These are phyloP conservation scores for Megaptera novaeangliae DNA, from an alignment of 2,113 vertebrate genomes.

Conservation along the genomic window DNA sequence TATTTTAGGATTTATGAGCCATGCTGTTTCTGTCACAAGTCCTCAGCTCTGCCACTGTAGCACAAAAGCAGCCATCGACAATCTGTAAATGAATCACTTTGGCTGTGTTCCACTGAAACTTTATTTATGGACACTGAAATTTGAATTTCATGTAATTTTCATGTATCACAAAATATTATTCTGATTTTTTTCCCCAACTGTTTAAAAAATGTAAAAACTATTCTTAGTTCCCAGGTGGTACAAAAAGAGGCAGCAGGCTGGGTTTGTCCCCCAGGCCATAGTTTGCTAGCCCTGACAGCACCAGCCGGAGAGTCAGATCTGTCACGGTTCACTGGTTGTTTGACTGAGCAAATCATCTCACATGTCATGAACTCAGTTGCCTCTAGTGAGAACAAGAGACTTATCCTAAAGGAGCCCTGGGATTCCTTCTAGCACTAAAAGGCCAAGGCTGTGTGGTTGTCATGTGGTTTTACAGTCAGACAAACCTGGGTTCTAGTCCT, in stretches of 20 bases:
- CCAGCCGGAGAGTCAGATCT: not conserved
- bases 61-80: not conserved
- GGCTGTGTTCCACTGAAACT: not conserved
- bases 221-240: not conserved
- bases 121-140: constrained; percentile 38
- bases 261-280: not conserved
- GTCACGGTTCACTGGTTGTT: not conserved
- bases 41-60: not conserved
- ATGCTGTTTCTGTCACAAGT: not conserved
- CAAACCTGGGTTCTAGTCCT: not conserved
- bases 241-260: not conserved
- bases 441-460: not conserved
- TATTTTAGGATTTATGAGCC: not conserved
- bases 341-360: not conserved
- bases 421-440: not conserved
- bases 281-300: not conserved
- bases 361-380: not conserved
- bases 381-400: not conserved
- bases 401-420: not conserved
- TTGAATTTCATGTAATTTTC: constrained; percentile 62
- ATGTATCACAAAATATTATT: constrained; percentile 46
- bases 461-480: not conserved
- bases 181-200: not conserved
- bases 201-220: constrained; percentile 30
- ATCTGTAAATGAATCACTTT: not conserved